A percentile compares a stretch with the other conserved stretches of the same genome.
Conservation (phyloP, 2,888 invertebrate genomes). For the Sabellastarte sp. region DNA sequence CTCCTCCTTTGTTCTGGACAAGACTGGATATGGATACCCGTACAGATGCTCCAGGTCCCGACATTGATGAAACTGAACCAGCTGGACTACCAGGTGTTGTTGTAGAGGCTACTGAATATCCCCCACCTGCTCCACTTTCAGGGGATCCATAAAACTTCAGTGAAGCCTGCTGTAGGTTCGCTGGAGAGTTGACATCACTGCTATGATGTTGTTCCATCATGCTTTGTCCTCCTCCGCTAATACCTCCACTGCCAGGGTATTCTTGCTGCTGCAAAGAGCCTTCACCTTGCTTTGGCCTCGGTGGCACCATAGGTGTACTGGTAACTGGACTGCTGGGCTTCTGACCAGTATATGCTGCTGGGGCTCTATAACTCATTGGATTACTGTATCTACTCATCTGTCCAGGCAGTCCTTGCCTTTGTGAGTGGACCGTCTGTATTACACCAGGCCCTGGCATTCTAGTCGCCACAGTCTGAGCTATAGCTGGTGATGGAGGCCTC, state of each 20-base stretch:
- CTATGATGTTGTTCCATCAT: background rate
- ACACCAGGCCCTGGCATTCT: background rate
- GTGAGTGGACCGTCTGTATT: background rate
- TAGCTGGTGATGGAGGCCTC: background rate
- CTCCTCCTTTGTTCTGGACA: background rate
- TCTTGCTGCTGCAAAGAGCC: background rate
- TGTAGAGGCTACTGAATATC: background rate
- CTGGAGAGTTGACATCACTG: background rate
- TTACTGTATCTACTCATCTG: background rate
- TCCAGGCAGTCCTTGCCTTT: too few relatives aligned
- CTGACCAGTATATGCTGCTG: too few relatives aligned
- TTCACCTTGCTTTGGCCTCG: background rate
- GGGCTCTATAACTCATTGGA: background rate
- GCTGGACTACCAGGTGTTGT: background rate
- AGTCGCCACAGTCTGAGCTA: too few relatives aligned
- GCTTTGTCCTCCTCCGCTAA: background rate
- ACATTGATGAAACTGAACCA: background rate
- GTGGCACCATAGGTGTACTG: background rate
- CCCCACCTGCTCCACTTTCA: background rate
- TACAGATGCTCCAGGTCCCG: background rate
- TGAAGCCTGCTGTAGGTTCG: background rate
- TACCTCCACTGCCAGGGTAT: background rate
- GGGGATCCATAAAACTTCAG: background rate
- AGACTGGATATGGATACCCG: background rate
- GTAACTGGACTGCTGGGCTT: background rate